Conservation (phyloP, 2,888 invertebrate species). For the Osedax frankpressi region DNA sequence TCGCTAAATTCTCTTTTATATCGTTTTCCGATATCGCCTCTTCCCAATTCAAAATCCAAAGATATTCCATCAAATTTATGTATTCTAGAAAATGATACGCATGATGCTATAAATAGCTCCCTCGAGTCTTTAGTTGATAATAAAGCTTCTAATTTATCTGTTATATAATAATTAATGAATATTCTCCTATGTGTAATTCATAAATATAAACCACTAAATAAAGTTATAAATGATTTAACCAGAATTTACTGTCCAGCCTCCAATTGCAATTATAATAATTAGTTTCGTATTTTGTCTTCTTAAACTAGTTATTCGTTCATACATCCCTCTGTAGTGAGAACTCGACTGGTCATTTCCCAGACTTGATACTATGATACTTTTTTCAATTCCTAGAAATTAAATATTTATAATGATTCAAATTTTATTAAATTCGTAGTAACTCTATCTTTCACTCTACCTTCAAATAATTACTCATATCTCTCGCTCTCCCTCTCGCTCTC, state of each 20-base stretch:
- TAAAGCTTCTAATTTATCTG: slow-evolving; percentile 30
- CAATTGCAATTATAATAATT: slow-evolving; percentile 34
- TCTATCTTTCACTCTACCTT: too few relatives aligned
- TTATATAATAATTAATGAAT: too few relatives aligned
- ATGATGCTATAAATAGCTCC: slow-evolving; percentile 28
- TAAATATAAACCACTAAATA: background rate
- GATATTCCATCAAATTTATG: slow-evolving; percentile 32
- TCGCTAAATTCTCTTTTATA: background rate
- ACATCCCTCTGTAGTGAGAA: slow-evolving; percentile 24
- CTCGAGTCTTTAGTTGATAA: slow-evolving; percentile 24
- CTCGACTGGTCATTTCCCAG: slow-evolving; percentile 5
- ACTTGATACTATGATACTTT: background rate
- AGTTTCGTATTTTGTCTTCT: slow-evolving; percentile 30
- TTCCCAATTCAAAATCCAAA: slow-evolving; percentile 32
- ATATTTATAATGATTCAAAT: too few relatives aligned
- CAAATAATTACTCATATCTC: too few relatives aligned
- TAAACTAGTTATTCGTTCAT: slow-evolving; percentile 29
- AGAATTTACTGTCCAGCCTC: slow-evolving; percentile 33
- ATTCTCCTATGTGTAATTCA: background rate
- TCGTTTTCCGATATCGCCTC: background rate
- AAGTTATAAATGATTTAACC: background rate
- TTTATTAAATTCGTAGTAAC: too few relatives aligned
- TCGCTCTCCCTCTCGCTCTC: too few relatives aligned
- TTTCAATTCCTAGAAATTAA: slow-evolving; percentile 2
- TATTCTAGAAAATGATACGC: slow-evolving; percentile 28